Conservation (phyloP, 2,797 vertebrate species). For the Alcedo quadribrachys region DNA sequence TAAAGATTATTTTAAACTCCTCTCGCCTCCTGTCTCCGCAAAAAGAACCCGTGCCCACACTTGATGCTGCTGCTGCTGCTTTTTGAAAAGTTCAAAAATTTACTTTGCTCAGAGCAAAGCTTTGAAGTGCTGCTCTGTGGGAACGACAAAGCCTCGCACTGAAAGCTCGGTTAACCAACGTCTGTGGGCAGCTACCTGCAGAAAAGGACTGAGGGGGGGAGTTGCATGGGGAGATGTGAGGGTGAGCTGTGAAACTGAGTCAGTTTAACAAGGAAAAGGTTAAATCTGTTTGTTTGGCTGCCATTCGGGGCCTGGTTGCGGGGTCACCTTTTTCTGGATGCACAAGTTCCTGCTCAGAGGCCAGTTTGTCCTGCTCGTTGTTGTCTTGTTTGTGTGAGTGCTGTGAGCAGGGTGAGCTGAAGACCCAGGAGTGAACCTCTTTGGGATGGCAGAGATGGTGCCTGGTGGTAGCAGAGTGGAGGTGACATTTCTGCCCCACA, state of each 20-base stretch:
- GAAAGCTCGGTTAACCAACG: conserved; percentile 12
- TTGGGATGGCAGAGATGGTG: conserved; percentile 25
- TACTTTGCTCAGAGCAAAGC: conserved; percentile 46
- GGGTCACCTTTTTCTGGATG: conserved; percentile 24
- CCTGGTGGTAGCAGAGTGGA: neutral
- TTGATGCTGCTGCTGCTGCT: conserved; percentile 31
- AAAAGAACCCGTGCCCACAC: neutral
- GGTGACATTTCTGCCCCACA: neutral
- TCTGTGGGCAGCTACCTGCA: conserved; percentile 32
- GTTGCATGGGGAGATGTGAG: neutral
- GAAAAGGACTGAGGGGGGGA: neutral
- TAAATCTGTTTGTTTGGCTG: conserved; percentile 28
- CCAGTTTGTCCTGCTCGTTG: conserved; percentile 12
- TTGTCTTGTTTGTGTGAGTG: conserved; percentile 22
- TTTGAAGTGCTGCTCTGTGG: conserved; percentile 59
- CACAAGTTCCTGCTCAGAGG: conserved; percentile 16
- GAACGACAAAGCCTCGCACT: neutral
- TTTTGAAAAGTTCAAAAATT: conserved; percentile 42
- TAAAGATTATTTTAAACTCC: conserved; percentile 7
- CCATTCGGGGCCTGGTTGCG: conserved; percentile 1
- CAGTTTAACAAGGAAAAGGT: conserved; percentile 1
- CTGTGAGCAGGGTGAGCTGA: neutral
- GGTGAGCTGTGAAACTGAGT: conserved; percentile 15
- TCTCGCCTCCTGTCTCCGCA: neutral
- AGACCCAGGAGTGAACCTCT: neutral